Base-by-base conservation (phyloP, 2,113 vertebrate genomes). In the Ahaetulla prasina region DNA sequence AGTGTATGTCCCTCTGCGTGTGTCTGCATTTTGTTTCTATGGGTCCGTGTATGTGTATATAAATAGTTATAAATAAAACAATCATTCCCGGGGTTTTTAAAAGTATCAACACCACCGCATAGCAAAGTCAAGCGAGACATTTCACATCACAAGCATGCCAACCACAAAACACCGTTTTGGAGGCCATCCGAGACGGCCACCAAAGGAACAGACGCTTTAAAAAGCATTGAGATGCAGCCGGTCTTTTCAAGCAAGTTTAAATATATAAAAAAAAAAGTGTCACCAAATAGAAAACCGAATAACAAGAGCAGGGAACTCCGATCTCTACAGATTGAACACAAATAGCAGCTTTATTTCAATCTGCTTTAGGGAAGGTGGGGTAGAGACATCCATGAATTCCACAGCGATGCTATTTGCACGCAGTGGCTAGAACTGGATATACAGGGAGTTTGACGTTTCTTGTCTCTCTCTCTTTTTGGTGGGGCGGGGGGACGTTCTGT, bases 261-360 rank as follows among this genome's bases (percentile, higher is more conserved):
- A n/a, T n/a, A n/a, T 23, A 1, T 3, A 0, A 35, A 74, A 74
- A 63, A 30, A 10, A 20, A 43, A 57, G 88, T 0, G 35, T n/a
- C 63, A 60, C 25, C 18, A 94, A 91, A 94, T 85, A 43, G 84
- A n/a, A 86, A 94, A 95, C 91, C 74, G 91, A 93, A 95, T 0
- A 90, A 89, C 91, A 68, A 68, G 93, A 52, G 54, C 74, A 47
- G 84, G 12, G 10, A 88, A 49, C 68, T 60, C 47, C 20, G 27
- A 2, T 4, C 18, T 3, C 4, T 92, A 91, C 43, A 11, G 22
- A 22, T 43, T 53, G 30, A 88, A 91, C 85, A 91, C 91, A 95
- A 74, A 55, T 0, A 96, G 94, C 94, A 96, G 95, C 86, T 94
- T 93, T 94, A 92, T 94, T 85, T 95, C 94, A 22, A 47, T n/a